A percentile compares a stretch with the other conserved stretches of the same genome.
phyloP scores from a whole-genome alignment of 1,140 invertebrate species.

The Trichonephila clavata region DNA sequence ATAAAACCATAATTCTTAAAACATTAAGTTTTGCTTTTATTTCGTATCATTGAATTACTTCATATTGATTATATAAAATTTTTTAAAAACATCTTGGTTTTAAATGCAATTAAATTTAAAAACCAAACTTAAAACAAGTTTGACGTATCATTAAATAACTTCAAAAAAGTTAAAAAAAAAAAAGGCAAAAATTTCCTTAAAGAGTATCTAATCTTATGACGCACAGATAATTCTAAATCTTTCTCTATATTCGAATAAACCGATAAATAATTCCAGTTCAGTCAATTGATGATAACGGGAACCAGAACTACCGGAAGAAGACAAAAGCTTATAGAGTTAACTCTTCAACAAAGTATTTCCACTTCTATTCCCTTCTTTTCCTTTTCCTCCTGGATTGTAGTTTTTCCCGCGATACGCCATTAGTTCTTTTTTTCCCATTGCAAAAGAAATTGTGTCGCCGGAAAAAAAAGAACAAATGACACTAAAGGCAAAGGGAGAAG shows the following conservation, averaged over 20 bases:
- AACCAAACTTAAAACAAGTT: no score
- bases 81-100: no score
- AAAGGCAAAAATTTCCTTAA: background rate
- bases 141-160: no score
- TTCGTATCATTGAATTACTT: no score
- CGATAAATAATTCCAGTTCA: slow-evolving; percentile 13
- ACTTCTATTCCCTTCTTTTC: slow-evolving; percentile 2
- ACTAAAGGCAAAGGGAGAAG: background rate
- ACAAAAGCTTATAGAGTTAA: slow-evolving; percentile 37
- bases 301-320: slow-evolving; percentile 26
- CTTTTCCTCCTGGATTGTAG: background rate
- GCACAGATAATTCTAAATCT: background rate
- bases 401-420: background rate
- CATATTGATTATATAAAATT: no score
- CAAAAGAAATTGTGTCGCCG: slow-evolving; percentile 42
- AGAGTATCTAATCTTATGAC: background rate
- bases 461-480: slow-evolving; percentile 32
- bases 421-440: background rate
- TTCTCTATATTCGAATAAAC: background rate
- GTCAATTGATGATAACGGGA: background rate
- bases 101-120: no score
- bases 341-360: slow-evolving; percentile 44
- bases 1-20: no score
- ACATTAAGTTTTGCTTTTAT: no score
- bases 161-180: no score